A percentile compares a stretch with the other conserved stretches of the same genome.
Evolutionary conservation across 2,888 invertebrate genomes (phyloP).

Genomic region (Lasioglossum malachurum): DNA sequence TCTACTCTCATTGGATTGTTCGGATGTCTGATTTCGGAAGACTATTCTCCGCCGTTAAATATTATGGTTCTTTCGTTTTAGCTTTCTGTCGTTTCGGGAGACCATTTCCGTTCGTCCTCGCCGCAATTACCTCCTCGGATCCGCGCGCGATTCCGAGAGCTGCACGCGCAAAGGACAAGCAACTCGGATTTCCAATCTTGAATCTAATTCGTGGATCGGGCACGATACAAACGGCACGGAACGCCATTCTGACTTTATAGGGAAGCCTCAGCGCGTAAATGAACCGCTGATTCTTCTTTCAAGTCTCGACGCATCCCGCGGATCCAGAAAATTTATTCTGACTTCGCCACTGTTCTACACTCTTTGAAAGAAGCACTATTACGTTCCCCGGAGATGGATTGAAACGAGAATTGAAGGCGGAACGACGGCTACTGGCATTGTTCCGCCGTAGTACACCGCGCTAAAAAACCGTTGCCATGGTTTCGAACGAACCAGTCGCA

Average conservation of each 20-base stretch:
- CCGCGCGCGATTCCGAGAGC: no score
- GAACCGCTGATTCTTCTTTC: conserved; percentile 12
- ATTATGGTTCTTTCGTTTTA: conserved; percentile 8
- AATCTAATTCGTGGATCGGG: conserved; percentile 2
- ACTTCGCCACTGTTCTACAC: neutral
- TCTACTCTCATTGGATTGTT: neutral
- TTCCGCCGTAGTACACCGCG: neutral
- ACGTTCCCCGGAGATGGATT: neutral
- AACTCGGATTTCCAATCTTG: conserved; percentile 15
- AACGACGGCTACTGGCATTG: neutral
- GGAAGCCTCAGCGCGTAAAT: neutral
- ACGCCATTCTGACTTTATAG: neutral
- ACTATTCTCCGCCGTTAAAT: neutral
- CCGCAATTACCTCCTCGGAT: neutral
- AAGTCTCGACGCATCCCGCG: neutral
- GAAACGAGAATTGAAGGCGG: conserved; percentile 4
- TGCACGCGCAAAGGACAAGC: neutral
- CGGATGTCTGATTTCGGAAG: neutral
- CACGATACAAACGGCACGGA: neutral
- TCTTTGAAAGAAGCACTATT: neutral
- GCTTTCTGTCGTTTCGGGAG: conserved; percentile 27
- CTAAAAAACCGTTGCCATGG: conserved; percentile 5
- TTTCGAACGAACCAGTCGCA: neutral
- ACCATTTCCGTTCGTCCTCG: neutral
- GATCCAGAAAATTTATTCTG: conserved; percentile 12